Evolutionary conservation across 2,113 vertebrate species (phyloP), one percentile per base, ranked within the genome.

Genomic region (Cathartes aura): DNA sequence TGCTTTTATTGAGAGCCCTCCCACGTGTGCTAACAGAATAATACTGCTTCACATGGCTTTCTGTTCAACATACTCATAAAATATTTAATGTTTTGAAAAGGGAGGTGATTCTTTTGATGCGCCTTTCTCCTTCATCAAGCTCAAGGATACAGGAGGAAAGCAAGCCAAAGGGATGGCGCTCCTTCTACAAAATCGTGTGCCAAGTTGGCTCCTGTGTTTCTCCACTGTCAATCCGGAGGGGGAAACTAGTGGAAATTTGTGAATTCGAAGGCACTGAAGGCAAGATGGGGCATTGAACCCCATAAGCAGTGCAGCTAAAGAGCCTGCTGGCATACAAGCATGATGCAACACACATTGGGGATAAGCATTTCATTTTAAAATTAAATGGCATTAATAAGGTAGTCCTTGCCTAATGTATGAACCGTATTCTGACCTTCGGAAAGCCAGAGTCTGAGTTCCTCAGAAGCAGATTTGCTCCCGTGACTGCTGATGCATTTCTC

Each of bases 151-250:
- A 1, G 23, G 5, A 87, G 30, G 27, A 73, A 80, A 83, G 71
- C 36, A 78, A 89, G 32, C 38, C 53, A 62, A 50, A 76, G 19
- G 1, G 1, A 24, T 50, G 26, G 9, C 1, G 1, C 48, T 82
- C 23, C 52, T 74, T 50, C 2, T 17, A 17, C 59, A 50, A 72
- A 75, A 52, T 24, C 24, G 29, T 67, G 26, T 43, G 68, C 72
- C 43, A 21, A 0, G 1, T 6, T 58, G n/a, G 23, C 38, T 89
- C 64, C 58, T 0, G 0, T 89, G 64, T 45, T 84, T 60, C 66
- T 91, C 38, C n/a, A 8, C 32, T 67, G 42, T 50, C 67, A 22
- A 2, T 90, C 27, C 48, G 32, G 13, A 47, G 42, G n/a, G 17
- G 18, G 15, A 78, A 47, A 74, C 13, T 47, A 66, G 29, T 36